phyloP scores from a whole-genome alignment of 2,888 invertebrate species.

The Pyrocoelia pectoralis region DNA sequence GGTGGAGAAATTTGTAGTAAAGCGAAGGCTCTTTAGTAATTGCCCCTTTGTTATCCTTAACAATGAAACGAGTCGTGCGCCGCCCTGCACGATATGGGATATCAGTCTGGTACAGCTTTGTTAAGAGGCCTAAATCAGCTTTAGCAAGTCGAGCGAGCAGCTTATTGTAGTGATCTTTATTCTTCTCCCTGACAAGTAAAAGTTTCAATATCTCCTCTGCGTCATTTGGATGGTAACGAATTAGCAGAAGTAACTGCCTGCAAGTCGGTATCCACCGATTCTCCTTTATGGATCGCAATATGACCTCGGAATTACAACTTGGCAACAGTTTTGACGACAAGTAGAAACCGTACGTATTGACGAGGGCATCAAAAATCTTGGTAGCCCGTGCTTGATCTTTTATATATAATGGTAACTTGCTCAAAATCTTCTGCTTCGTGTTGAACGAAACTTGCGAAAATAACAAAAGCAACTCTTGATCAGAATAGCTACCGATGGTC shows the following conservation, averaged over 20 bases:
- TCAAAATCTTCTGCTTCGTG: slow-evolving; percentile 18
- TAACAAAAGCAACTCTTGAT: slow-evolving; percentile 7
- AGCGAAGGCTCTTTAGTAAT: neutral
- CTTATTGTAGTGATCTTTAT: neutral
- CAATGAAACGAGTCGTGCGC: slow-evolving; percentile 6
- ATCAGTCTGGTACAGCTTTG: neutral
- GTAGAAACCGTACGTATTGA: slow-evolving; percentile 22
- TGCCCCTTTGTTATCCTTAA: neutral
- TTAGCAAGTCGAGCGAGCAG: neutral
- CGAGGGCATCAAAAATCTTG: slow-evolving; percentile 17
- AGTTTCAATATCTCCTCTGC: neutral
- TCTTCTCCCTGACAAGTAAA: neutral
- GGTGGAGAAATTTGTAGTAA: slow-evolving; percentile 12
- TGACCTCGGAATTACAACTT: slow-evolving; percentile 16
- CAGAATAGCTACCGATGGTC: neutral
- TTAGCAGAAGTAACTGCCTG: neutral
- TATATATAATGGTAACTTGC: slow-evolving; percentile 14
- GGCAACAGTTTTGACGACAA: slow-evolving; percentile 16
- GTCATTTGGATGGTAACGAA: neutral
- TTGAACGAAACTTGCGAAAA: slow-evolving; percentile 23
- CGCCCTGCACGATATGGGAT: neutral
- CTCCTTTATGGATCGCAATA: neutral
- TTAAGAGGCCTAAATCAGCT: neutral
- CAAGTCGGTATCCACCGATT: neutral
- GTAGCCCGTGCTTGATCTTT: neutral